These are phyloP conservation scores for Monomorium pharaonis DNA, from an alignment of 1,140 invertebrate genomes.

Conservation along the genomic window DNA sequence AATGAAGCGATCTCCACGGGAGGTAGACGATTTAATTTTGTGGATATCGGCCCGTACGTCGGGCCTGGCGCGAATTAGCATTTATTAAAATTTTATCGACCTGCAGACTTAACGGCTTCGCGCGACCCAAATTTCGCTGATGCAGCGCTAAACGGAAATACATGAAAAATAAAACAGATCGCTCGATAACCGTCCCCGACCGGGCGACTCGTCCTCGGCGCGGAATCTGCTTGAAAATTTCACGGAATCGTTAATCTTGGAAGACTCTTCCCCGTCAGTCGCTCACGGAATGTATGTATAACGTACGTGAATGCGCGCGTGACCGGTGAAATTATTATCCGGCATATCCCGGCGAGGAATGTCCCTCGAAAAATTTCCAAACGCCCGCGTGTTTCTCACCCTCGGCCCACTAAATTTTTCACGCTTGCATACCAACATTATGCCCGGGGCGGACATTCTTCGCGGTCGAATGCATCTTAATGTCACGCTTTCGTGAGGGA, in stretches of 20 bases:
- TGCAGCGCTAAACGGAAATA: background rate
- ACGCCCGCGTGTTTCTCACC: conserved; percentile 53
- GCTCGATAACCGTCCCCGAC: background rate
- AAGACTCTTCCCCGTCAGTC: conserved; percentile 15
- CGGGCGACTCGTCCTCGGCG: background rate
- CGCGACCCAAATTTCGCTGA: background rate
- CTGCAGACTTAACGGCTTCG: background rate
- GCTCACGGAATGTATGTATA: conserved; percentile 4
- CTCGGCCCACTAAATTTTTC: conserved; percentile 57
- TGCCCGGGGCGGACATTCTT: conserved; percentile 31
- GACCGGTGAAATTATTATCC: conserved; percentile 32
- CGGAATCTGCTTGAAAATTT: conserved; percentile 4
- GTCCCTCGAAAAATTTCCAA: conserved; percentile 54
- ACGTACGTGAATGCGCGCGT: conserved; percentile 16
- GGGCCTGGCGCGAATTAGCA: conserved; percentile 18
- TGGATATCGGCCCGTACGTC: background rate
- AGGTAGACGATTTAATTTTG: conserved; percentile 28
- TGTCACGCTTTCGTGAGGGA: conserved; percentile 26
- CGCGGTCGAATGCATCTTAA: conserved; percentile 31
- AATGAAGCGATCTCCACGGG: conserved; percentile 19
- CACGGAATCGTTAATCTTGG: conserved; percentile 26
- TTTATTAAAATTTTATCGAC: conserved; percentile 48
- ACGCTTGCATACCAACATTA: conserved; percentile 54
- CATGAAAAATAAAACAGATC: background rate
- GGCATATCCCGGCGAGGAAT: conserved; percentile 26